phyloP scores from a whole-genome alignment of 2,888 invertebrate species.

The Oeneis ivallda region DNA sequence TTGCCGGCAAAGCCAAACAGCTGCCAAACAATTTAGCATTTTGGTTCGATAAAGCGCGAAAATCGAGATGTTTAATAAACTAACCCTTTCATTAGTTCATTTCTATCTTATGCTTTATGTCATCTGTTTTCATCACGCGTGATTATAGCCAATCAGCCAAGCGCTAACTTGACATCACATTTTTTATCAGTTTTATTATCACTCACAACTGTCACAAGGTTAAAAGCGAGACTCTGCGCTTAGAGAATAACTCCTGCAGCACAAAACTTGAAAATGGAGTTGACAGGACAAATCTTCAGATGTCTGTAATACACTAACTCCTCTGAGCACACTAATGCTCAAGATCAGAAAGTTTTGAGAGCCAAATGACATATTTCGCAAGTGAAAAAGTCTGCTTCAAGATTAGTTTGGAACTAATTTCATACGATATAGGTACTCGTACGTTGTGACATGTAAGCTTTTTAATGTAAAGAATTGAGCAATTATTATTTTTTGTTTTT shows the following conservation, averaged over 20 bases:
- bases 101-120: too few species aligned
- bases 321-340: constrained; percentile 41
- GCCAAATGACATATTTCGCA: constrained; percentile 53
- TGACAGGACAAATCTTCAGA: constrained; percentile 50
- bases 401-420: constrained; percentile 33
- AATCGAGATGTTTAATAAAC: too few species aligned
- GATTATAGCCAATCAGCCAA: not conserved
- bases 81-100: too few species aligned
- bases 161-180: not conserved
- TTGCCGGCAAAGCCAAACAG: not conserved
- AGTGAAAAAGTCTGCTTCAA: constrained; percentile 51
- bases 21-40: not conserved
- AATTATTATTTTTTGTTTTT: not conserved
- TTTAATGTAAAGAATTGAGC: not conserved
- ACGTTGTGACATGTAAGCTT: constrained; percentile 1
- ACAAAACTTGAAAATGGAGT: constrained; percentile 65
- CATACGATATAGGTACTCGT: not conserved
- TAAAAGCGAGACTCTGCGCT: not conserved
- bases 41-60: too few species aligned
- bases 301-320: constrained; percentile 44
- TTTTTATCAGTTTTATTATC: too few species aligned
- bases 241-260: constrained; percentile 1
- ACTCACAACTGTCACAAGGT: not conserved
- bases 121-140: too few species aligned
- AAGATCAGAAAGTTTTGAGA: constrained; percentile 50